A percentile compares a stretch with the other conserved stretches of the same genome.
Conservation (phyloP, 23 tunicate species). For the Botrylloides violaceus region DNA sequence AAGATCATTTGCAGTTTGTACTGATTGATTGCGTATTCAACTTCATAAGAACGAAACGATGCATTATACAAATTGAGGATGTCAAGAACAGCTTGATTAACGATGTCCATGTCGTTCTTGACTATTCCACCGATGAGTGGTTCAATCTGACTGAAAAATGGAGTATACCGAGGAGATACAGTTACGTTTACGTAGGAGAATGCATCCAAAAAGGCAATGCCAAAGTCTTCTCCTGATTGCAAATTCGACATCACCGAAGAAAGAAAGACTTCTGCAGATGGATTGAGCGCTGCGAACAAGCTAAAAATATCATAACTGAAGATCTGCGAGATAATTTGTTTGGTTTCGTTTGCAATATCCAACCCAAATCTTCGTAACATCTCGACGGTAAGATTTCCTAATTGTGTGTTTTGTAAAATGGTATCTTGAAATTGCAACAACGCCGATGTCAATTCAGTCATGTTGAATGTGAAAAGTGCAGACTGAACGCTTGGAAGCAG, state of each 20-base stretch:
- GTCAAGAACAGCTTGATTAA: background rate
- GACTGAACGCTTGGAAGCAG: background rate
- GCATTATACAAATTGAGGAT: conserved; percentile 1
- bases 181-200: background rate
- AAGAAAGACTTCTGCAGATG: background rate
- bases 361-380: background rate
- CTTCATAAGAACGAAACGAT: conserved; percentile 5
- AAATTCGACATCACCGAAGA: background rate
- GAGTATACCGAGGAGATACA: background rate
- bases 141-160: background rate
- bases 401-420: background rate
- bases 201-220: conserved; percentile 7
- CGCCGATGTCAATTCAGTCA: background rate
- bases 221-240: background rate
- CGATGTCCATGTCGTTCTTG: background rate
- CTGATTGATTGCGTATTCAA: background rate
- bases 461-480: background rate
- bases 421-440: background rate
- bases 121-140: background rate
- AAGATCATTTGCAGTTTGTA: background rate
- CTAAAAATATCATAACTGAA: background rate
- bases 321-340: background rate
- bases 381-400: background rate
- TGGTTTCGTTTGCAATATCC: background rate
- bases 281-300: background rate